These are phyloP conservation scores for Blastobasis adustella DNA, from an alignment of 2,888 invertebrate species.

Conservation along the genomic window DNA sequence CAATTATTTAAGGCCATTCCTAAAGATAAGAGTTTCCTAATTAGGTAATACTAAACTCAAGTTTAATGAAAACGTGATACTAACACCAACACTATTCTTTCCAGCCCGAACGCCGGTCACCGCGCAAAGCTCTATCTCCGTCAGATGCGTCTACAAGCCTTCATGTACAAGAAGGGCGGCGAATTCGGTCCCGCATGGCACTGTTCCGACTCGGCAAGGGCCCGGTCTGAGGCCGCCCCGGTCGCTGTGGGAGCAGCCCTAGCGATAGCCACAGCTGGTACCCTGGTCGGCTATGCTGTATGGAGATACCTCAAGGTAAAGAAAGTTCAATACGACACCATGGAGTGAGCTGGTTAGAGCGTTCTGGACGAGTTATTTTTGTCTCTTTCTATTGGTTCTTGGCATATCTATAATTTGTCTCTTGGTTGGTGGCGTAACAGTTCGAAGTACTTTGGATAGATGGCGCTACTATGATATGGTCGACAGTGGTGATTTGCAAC, in stretches of 20 bases:
- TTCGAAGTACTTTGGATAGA: too few species aligned
- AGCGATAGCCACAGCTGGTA: slow-evolving; percentile 86
- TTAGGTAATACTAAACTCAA: too few species aligned
- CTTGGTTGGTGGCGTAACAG: too few species aligned
- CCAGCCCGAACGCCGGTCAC: slow-evolving; percentile 54
- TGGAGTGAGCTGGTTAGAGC: slow-evolving; percentile 78
- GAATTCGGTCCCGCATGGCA: slow-evolving; percentile 81
- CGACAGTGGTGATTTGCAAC: too few species aligned
- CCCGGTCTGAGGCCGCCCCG: slow-evolving; percentile 86
- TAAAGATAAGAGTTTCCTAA: too few species aligned
- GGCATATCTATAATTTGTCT: too few species aligned
- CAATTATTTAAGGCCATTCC: too few species aligned
- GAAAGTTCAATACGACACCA: slow-evolving; percentile 93
- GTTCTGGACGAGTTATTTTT: slow-evolving; percentile 19
- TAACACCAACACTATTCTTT: slow-evolving; percentile 3
- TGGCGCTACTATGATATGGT: too few species aligned
- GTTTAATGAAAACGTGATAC: too few species aligned
- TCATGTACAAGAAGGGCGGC: slow-evolving; percentile 87
- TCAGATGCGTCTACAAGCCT: slow-evolving; percentile 87
- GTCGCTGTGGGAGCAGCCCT: slow-evolving; percentile 76
- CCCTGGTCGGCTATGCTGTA: slow-evolving; percentile 88
- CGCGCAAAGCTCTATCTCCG: slow-evolving; percentile 79
- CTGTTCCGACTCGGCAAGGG: slow-evolving; percentile 66
- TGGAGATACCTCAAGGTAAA: slow-evolving; percentile 91
- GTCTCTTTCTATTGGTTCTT: too few species aligned